Evolutionary conservation across 2,888 invertebrate genomes (phyloP), one percentile per base, ranked within the genome.

Genomic region (Andrena fulva): DNA sequence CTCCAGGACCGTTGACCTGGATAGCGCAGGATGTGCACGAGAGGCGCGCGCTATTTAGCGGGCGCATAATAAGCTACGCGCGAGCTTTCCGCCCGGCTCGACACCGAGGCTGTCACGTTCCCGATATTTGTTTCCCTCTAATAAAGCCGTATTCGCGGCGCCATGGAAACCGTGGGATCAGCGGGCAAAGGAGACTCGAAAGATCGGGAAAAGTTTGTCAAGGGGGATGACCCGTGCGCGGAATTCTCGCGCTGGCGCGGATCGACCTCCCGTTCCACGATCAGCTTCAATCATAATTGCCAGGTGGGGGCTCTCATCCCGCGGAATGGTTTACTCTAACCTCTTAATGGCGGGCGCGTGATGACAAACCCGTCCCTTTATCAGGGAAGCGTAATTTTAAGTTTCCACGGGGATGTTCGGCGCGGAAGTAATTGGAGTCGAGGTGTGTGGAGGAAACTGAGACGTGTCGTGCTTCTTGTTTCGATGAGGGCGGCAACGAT

Each of bases 31-130:
- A 77, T 67, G 48, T 27, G 24, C 56, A 27, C 70, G 62, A 52
- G 63, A 54, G 29, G 62, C 77, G 42, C 56, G 72, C 77, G 52
- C 33, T 76, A 79, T 82, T 82, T 79, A 82, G 71, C 72, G 64
- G 62, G 70, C 71, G 80, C 70, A 77, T 87, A 74, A 80, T 67
- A 85, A 87, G 72, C 80, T 52, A n/a, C 54, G 62, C 64, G 63
- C 66, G 64, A 72, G 79, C 69, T 81, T 72, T 52, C 70, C 33
- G 69, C 27, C 56, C 54, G 50, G 16, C 27, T 35, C 27, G 59
- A 48, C 52, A 33, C 31, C 54, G 42, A 16, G 12, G 12, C 35
- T 64, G 59, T 63, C 77, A 80, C 77, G 83, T 74, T n/a, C 67
- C 27, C 74, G 74, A 71, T 75, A 80, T 82, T 82, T 82, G 82